A percentile compares a stretch with the other conserved stretches of the same genome.
Evolutionary conservation across 2,113 vertebrate genomes (phyloP).

Genomic region (Forbesichthys agassizii): DNA sequence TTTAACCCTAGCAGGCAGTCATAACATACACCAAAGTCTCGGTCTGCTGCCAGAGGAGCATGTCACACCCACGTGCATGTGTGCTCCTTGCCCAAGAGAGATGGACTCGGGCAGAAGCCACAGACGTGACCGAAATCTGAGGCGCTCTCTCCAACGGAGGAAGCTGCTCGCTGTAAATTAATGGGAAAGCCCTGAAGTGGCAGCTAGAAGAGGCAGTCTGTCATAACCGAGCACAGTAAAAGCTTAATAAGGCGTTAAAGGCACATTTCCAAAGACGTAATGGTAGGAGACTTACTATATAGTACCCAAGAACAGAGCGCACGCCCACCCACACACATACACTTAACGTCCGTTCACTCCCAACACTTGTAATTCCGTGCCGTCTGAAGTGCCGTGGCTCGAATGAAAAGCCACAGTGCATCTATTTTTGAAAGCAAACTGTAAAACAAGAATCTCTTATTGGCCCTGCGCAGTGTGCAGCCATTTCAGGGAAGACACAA

Average conservation of each 20-base stretch:
- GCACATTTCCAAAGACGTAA: constrained; percentile 11
- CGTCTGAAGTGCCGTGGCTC: constrained; percentile 17
- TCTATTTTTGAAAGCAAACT: constrained; percentile 22
- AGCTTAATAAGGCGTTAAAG: constrained; percentile 25
- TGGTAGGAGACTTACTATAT: neutral
- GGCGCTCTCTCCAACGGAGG: constrained; percentile 13
- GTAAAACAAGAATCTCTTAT: constrained; percentile 21
- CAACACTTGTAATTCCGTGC: constrained; percentile 16
- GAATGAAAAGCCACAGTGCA: constrained; percentile 33
- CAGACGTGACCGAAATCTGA: constrained; percentile 11
- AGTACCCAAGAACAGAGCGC: constrained; percentile 5
- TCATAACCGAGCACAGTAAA: constrained; percentile 7
- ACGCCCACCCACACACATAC: neutral
- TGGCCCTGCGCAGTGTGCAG: constrained; percentile 24
- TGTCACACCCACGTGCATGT: constrained; percentile 11
- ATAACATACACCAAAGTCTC: constrained; percentile 49
- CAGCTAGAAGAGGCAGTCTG: constrained; percentile 6
- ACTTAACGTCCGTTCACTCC: constrained; percentile 17
- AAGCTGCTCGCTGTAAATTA: constrained; percentile 30
- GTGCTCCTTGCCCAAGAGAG: neutral
- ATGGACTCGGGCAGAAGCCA: neutral
- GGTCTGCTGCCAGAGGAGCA: constrained; percentile 23
- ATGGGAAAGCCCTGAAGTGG: constrained; percentile 9
- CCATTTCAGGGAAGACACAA: constrained; percentile 21
- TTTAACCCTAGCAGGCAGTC: constrained; percentile 44